Evolutionary conservation across 2,888 invertebrate genomes (phyloP).

Genomic region (Acanthosepion lycidas): DNA sequence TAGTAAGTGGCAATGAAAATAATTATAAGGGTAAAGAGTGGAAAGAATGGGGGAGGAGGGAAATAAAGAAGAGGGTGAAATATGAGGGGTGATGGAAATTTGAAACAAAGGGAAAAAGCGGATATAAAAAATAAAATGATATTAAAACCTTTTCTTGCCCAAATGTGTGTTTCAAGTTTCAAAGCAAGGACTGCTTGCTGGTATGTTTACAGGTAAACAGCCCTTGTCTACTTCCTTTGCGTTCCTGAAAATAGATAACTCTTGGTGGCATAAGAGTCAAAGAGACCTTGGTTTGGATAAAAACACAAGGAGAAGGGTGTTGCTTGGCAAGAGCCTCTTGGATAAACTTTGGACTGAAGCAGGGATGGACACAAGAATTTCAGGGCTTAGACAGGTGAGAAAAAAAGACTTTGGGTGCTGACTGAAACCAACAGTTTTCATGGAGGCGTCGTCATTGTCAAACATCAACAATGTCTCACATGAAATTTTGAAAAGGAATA

Average conservation of each 20-base stretch:
- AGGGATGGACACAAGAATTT: background rate
- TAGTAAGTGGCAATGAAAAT: background rate
- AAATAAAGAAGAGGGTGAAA: background rate
- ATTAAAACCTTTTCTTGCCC: conserved; percentile 22
- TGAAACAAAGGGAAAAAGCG: too few relatives aligned
- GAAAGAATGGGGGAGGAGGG: background rate
- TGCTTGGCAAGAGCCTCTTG: background rate
- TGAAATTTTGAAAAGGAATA: background rate
- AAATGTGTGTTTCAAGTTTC: background rate
- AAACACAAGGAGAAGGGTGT: background rate
- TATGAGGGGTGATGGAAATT: background rate
- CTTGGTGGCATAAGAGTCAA: background rate
- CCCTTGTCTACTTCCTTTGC: conserved; percentile 33
- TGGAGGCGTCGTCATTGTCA: background rate
- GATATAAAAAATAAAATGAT: background rate
- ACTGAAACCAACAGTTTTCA: background rate
- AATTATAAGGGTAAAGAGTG: background rate
- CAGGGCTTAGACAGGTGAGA: background rate
- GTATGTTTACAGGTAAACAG: conserved; percentile 33
- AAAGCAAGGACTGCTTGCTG: conserved; percentile 21
- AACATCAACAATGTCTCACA: background rate
- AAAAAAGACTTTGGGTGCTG: background rate
- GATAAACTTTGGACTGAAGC: background rate
- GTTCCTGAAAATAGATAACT: conserved; percentile 22
- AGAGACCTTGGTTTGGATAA: background rate